Percentiles rank a stretch among this genome's conserved stretches.
These are phyloP conservation scores for Zoanthus sansibaricus DNA, from an alignment of 92 coral and sea anemone species.

Conservation along the genomic window DNA sequence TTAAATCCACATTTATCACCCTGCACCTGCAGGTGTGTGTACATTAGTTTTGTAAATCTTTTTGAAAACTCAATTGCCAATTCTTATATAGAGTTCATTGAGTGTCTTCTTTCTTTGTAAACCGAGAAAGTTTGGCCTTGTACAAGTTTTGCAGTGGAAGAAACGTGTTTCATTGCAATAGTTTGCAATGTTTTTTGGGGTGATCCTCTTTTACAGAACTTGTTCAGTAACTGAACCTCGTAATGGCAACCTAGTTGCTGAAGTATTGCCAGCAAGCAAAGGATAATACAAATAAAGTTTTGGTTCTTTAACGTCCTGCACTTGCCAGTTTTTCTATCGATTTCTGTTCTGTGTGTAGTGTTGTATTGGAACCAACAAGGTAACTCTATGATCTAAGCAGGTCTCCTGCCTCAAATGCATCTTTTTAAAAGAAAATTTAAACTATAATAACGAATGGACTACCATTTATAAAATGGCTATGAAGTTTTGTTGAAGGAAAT, in stretches of 20 bases:
- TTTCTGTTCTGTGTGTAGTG: conserved; percentile 45
- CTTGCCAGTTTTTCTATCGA: conserved; percentile 40
- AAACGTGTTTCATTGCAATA: conserved; percentile 46
- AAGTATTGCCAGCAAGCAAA: conserved; percentile 27
- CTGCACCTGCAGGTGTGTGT: neutral
- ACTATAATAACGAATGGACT: no score
- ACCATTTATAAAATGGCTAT: neutral
- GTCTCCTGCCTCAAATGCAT: conserved; percentile 21
- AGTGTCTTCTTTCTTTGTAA: conserved; percentile 5
- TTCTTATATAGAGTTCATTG: neutral
- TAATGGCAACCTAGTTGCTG: conserved; percentile 20
- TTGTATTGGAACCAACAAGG: conserved; percentile 10
- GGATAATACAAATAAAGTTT: conserved; percentile 42
- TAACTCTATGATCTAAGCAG: conserved; percentile 43
- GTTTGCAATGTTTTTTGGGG: conserved; percentile 48
- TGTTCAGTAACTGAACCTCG: conserved; percentile 3
- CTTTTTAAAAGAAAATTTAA: neutral
- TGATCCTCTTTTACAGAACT: conserved; percentile 9
- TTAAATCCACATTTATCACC: conserved; percentile 3
- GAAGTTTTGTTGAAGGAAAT: neutral
- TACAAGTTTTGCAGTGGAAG: conserved; percentile 38
- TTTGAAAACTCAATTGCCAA: neutral
- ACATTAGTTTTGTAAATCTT: neutral
- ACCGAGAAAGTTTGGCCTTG: conserved; percentile 20
- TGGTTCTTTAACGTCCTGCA: conserved; percentile 40